Evolutionary conservation across 2,888 invertebrate species (phyloP).

Genomic region (Plebejus anna): DNA sequence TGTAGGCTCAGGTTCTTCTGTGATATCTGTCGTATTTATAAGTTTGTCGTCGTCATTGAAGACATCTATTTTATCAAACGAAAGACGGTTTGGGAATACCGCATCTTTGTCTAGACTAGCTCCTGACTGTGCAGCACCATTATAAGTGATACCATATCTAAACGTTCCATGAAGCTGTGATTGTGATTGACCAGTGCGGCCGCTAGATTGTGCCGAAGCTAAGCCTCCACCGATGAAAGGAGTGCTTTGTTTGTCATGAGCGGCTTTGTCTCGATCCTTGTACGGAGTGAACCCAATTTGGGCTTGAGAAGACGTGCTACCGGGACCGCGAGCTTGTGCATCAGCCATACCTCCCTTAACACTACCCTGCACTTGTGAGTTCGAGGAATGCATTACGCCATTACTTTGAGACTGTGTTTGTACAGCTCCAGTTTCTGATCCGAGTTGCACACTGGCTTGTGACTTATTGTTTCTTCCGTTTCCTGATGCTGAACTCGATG

Average conservation of each 20-base stretch:
- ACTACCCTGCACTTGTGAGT: slow-evolving; percentile 89
- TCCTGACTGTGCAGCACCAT: slow-evolving; percentile 90
- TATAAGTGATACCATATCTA: slow-evolving; percentile 87
- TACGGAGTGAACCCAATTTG: slow-evolving; percentile 92
- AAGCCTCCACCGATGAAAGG: slow-evolving; percentile 88
- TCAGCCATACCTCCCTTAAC: slow-evolving; percentile 91
- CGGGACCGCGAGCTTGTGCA: slow-evolving; percentile 91
- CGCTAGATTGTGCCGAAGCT: slow-evolving; percentile 88
- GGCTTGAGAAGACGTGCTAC: slow-evolving; percentile 92
- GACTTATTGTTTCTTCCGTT: slow-evolving; percentile 86
- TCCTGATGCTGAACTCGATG: slow-evolving; percentile 87
- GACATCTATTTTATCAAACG: slow-evolving; percentile 69
- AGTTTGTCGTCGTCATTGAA: slow-evolving; percentile 66
- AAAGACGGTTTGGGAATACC: slow-evolving; percentile 62
- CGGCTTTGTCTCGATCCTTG: slow-evolving; percentile 78
- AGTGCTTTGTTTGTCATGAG: slow-evolving; percentile 66
- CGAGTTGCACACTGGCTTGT: slow-evolving; percentile 87
- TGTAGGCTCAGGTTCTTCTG: slow-evolving; percentile 36
- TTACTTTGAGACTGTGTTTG: slow-evolving; percentile 87
- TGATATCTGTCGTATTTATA: slow-evolving; percentile 53
- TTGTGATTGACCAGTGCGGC: slow-evolving; percentile 88
- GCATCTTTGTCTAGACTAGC: slow-evolving; percentile 83
- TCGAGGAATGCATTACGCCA: slow-evolving; percentile 87
- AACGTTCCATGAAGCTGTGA: slow-evolving; percentile 91
- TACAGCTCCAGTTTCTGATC: slow-evolving; percentile 87